Base-by-base conservation (phyloP, 2,888 invertebrate species). In the Cheilosia vulpina region DNA sequence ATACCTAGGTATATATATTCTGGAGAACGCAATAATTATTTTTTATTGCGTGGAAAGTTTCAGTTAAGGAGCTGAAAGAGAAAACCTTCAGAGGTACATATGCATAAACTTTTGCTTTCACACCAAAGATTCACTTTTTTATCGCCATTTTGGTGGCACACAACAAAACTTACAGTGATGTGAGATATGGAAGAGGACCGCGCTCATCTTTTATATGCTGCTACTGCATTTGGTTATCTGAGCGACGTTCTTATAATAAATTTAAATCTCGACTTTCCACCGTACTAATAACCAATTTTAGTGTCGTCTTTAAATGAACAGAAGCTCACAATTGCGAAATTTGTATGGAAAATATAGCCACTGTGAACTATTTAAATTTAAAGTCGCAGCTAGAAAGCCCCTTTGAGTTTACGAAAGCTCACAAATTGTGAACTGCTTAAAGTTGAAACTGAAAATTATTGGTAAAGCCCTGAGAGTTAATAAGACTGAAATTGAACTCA, bases 41-140 rank as follows among this genome's bases (percentile, higher is more conserved):
- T 31, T 79, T 69, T 57, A 68, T 79, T 84, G 83, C 79, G 83
- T 84, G 79, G 83, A 84, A 84, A 84, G 83, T 79, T 83, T 62
- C 17, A 50, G 41, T 72, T 72, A 31, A 52, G 68, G 69, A 58
- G 79, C 55, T 58, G 79, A 79, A 83, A 83, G 83, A 83, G 83
- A 83, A 83, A 83, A 63, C 58, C 3, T 4, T 9, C 60, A 62
- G 47, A 24, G 17, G 45, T 15, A 0, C 6, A 19, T 11, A 24
- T 21, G n/a, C 34, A 27, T 24, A 31, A 60, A 83, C 82, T 82
- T 77, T 83, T 78, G 77, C 82, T 82, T 82, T 82, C 71, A 77
- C 65, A 41, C 17, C 58, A 21, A 52, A 50, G 62, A 81, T 69
- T 68, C 27, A 41, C 9, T 60, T 58, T 53, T 47, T 45, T 47